Percentiles rank a stretch among this genome's conserved stretches.
phyloP scores from a whole-genome alignment of 2,113 vertebrate genomes.

The Cichladusa arquata region DNA sequence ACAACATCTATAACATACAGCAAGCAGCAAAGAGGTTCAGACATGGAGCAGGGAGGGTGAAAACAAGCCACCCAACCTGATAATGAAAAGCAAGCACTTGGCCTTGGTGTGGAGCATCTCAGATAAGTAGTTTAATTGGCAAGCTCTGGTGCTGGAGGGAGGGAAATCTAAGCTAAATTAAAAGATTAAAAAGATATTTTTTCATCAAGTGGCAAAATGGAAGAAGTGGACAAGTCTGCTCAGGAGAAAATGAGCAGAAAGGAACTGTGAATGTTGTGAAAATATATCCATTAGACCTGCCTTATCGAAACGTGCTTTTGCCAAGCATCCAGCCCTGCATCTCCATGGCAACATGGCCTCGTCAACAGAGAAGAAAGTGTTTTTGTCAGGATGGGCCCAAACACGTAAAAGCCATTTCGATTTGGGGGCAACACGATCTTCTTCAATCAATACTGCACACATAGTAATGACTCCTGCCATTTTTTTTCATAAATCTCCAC shows the following conservation, averaged over 20 bases:
- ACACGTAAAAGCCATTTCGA: conserved; percentile 71
- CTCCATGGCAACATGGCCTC: conserved; percentile 71
- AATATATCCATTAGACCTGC: conserved; percentile 71
- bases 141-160: conserved; percentile 32
- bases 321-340: conserved; percentile 64
- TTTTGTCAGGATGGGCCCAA: conserved; percentile 73
- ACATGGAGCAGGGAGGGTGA: neutral
- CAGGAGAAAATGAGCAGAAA: conserved; percentile 70
- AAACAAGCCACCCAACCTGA: conserved; percentile 26
- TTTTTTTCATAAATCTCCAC: conserved; percentile 65
- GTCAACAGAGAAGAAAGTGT: conserved; percentile 67
- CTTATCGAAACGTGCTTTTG: conserved; percentile 70
- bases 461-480: conserved; percentile 65
- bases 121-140: conserved; percentile 70
- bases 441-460: conserved; percentile 71
- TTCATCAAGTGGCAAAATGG: conserved; percentile 66
- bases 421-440: conserved; percentile 67
- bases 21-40: conserved; percentile 27
- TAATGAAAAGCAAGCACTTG: conserved; percentile 61
- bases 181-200: conserved; percentile 72
- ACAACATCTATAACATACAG: neutral
- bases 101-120: conserved; percentile 40
- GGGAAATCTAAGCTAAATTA: conserved; percentile 70
- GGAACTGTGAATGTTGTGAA: conserved; percentile 68
- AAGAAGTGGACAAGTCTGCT: conserved; percentile 61